Evolutionary conservation across 1,140 invertebrate genomes (phyloP).

Genomic region (Drosophila guanche): DNA sequence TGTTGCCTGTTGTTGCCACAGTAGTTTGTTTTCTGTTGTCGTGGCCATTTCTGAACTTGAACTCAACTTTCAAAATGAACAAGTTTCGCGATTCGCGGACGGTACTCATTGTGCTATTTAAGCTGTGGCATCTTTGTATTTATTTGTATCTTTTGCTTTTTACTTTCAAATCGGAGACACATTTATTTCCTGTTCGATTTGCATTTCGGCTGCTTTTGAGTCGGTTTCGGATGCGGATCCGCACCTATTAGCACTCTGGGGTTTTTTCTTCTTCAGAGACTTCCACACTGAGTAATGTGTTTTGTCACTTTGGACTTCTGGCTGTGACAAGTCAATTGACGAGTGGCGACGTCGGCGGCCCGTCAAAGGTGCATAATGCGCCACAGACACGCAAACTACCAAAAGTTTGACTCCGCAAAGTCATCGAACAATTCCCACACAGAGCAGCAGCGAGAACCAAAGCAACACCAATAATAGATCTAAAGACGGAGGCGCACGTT

Average conservation of each 20-base stretch:
- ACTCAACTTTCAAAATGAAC: conserved; percentile 56
- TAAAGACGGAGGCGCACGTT: conserved; percentile 64
- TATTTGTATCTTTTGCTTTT: conserved; percentile 32
- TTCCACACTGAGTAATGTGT: conserved; percentile 63
- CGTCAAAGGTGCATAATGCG: conserved; percentile 47
- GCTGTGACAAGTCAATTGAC: conserved; percentile 70
- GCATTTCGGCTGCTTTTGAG: conserved; percentile 36
- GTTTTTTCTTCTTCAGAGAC: background rate
- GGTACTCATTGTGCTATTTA: conserved; percentile 34
- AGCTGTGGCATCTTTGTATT: conserved; percentile 36
- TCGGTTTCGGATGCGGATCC: background rate
- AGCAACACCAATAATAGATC: conserved; percentile 18
- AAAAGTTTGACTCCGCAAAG: conserved; percentile 31
- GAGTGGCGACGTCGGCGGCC: conserved; percentile 21
- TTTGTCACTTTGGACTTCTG: conserved; percentile 45
- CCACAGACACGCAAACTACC: conserved; percentile 56
- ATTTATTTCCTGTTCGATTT: conserved; percentile 69
- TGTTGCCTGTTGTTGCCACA: conserved; percentile 25
- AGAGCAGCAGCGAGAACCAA: conserved; percentile 18
- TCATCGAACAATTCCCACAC: conserved; percentile 64
- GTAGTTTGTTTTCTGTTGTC: conserved; percentile 29
- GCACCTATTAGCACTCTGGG: conserved; percentile 38
- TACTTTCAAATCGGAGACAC: conserved; percentile 57
- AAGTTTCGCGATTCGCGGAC: conserved; percentile 50
- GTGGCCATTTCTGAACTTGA: conserved; percentile 56